Percentiles rank a stretch among this genome's conserved stretches.
Conservation (phyloP, 2,113 vertebrate genomes). For the Pseudonaja textilis region DNA sequence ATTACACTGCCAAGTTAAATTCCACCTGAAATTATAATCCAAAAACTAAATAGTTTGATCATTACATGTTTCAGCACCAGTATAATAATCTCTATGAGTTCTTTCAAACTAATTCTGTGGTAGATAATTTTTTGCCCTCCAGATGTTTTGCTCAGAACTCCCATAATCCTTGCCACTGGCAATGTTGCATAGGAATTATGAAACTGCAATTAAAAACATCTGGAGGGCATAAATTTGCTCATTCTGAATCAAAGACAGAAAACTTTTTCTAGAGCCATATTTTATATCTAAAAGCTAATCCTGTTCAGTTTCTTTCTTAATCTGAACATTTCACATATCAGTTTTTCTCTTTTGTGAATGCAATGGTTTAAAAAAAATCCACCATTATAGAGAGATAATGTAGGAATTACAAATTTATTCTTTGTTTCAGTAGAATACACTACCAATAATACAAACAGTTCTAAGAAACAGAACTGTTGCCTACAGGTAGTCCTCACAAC, state of each 20-base stretch:
- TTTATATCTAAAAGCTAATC: not conserved
- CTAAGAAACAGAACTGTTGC: not conserved
- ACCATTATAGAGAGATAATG: not conserved
- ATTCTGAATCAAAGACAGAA: not conserved
- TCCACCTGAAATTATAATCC: slow-evolving; percentile 26
- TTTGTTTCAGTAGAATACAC: not conserved
- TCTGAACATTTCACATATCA: slow-evolving; percentile 19
- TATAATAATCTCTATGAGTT: slow-evolving; percentile 40
- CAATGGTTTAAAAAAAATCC: not conserved
- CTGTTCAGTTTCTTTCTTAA: slow-evolving; percentile 39
- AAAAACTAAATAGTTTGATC: slow-evolving; percentile 30
- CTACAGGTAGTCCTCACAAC: not conserved
- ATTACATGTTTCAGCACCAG: slow-evolving; percentile 16
- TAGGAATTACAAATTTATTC: not conserved
- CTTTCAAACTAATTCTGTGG: slow-evolving; percentile 21
- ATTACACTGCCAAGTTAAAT: slow-evolving; percentile 14
- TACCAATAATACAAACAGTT: not conserved
- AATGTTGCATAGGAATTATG: not conserved
- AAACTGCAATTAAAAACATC: not conserved
- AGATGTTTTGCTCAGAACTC: not conserved
- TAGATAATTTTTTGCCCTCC: not conserved
- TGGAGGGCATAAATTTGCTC: not conserved
- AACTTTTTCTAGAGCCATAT: not conserved
- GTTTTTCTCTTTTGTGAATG: not conserved
- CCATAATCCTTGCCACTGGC: not conserved